These are phyloP conservation scores for Phytoseiulus persimilis DNA, from an alignment of 2,888 invertebrate species.

Conservation along the genomic window DNA sequence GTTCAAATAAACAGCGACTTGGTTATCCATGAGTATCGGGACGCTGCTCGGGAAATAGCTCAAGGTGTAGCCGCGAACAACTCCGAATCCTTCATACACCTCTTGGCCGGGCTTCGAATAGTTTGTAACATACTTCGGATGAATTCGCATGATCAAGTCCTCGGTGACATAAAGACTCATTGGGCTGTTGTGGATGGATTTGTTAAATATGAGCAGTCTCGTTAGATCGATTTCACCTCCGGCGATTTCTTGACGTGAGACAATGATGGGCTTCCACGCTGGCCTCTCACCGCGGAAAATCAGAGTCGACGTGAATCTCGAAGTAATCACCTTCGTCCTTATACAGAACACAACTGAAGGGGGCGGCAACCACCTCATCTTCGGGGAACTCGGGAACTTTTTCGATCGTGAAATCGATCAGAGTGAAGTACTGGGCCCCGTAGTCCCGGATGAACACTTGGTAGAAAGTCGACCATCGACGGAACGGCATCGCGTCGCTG, in stretches of 20 bases:
- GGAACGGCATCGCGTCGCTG: not conserved
- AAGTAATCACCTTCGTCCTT: not conserved
- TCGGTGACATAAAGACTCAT: not conserved
- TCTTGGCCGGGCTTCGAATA: not conserved
- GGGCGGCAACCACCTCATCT: not conserved
- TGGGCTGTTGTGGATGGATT: not conserved
- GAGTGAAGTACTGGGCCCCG: slow-evolving; percentile 15
- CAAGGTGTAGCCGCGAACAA: not conserved
- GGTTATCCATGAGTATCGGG: not conserved
- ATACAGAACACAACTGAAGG: not conserved
- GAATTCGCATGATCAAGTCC: not conserved
- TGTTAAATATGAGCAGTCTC: not conserved
- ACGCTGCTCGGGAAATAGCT: not conserved
- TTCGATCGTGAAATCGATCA: not conserved
- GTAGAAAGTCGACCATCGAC: not conserved
- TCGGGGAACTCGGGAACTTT: not conserved
- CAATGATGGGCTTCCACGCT: slow-evolving; percentile 1
- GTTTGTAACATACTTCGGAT: not conserved
- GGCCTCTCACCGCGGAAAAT: not conserved
- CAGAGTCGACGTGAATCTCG: not conserved
- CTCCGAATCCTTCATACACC: not conserved
- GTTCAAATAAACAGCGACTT: not conserved
- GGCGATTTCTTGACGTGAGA: not conserved
- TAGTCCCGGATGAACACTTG: not conserved
- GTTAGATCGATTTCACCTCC: not conserved